These are phyloP conservation scores for Speoplatyrhinus poulsoni DNA, from an alignment of 2,113 vertebrate species.

Conservation along the genomic window DNA sequence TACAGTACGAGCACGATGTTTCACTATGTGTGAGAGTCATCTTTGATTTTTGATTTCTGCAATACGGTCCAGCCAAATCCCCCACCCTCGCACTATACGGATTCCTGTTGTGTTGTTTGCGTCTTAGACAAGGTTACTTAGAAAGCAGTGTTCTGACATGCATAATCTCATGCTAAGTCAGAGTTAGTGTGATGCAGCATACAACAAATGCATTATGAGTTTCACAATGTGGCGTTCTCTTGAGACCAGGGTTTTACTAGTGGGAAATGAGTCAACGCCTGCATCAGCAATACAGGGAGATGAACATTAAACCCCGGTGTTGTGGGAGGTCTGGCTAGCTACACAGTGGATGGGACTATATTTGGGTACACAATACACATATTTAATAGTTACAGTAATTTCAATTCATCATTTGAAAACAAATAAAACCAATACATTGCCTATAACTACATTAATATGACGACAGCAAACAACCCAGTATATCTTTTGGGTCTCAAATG, in stretches of 20 bases:
- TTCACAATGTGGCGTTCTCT: constrained; percentile 54
- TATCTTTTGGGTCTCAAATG: no score
- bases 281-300: no score
- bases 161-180: constrained; percentile 67
- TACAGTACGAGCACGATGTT: not conserved
- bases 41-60: no score
- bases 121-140: constrained; percentile 68
- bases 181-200: constrained; percentile 64
- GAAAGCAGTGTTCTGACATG: constrained; percentile 61
- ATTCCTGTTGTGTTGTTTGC: constrained; percentile 60
- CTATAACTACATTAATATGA: no score
- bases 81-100: constrained; percentile 54
- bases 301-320: no score
- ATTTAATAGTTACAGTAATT: no score
- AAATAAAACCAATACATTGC: no score
- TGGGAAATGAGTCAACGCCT: constrained; percentile 30
- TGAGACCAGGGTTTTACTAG: constrained; percentile 42
- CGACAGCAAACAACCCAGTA: no score
- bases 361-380: no score
- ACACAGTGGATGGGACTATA: no score
- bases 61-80: constrained; percentile 23
- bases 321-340: no score
- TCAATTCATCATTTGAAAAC: no score
- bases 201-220: constrained; percentile 61
- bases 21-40: not conserved